These are phyloP conservation scores for Nannospalax galili DNA, from an alignment of 2,113 vertebrate species.

Conservation along the genomic window DNA sequence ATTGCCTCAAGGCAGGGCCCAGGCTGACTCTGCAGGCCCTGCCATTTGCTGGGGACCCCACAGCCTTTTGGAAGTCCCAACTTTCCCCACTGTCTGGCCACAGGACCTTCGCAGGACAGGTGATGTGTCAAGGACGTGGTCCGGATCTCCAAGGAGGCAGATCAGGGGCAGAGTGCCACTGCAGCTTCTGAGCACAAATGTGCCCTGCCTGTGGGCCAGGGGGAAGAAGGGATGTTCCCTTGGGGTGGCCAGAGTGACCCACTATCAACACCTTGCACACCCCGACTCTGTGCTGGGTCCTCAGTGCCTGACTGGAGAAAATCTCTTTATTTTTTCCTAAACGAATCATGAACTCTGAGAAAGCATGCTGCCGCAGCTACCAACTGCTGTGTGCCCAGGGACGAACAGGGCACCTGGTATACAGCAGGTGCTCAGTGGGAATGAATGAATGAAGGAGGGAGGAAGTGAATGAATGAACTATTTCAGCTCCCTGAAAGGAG, in stretches of 20 bases:
- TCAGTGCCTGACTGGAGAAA: neutral
- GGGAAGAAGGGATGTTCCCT: accelerated
- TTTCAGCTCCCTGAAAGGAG: neutral
- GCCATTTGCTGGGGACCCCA: neutral
- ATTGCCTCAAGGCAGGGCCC: neutral
- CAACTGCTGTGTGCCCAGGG: neutral
- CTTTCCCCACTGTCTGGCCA: accelerated
- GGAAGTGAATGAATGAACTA: neutral
- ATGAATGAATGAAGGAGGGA: neutral
- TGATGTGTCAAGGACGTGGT: neutral
- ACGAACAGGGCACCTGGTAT: neutral
- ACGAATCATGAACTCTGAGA: neutral
- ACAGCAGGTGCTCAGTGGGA: neutral
- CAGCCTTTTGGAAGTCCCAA: neutral
- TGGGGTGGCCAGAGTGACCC: neutral
- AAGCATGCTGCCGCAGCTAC: accelerated
- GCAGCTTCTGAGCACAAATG: neutral
- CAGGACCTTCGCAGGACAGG: neutral
- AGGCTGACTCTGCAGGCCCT: neutral
- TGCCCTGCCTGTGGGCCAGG: neutral
- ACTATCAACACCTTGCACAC: too few relatives aligned
- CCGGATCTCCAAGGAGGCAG: neutral
- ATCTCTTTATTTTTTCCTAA: too few relatives aligned
- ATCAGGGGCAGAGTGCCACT: too few relatives aligned
- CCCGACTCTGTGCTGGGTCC: neutral